Base-by-base conservation (phyloP, 2,113 vertebrate species). In the Opisthocomus hoazin region DNA sequence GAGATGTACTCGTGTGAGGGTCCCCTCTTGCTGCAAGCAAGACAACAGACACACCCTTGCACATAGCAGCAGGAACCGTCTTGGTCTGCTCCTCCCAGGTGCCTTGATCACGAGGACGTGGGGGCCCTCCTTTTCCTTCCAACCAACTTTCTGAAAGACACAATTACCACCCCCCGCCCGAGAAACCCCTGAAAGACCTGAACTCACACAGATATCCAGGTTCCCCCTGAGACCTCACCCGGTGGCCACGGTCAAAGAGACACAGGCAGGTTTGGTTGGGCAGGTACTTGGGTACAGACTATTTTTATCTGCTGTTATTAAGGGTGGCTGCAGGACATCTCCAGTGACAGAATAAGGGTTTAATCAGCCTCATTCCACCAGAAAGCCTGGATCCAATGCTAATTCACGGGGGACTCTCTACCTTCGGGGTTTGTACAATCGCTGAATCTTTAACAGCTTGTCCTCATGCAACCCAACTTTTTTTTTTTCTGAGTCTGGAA, bases 281-380 rank as follows among this genome's bases (percentile, higher is more conserved):
- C 64, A 34, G 22, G 30, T 3, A 1, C 41, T 66, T 39, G n/a
- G 5, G 17, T n/a, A 58, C 0, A 0, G n/a, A 50, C n/a, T 63
- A 4, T 43, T 65, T 87, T 60, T 56, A 37, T 27, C 48, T 73
- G 24, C 36, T 58, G 46, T 48, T 43, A 46, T 8, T 69, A 50
- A 56, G n/a, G 6, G 29, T 75, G 81, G 32, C 36, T 46, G 71
- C 19, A 54, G 50, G 54, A 58, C 32, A 51, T 4, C 77, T 64
- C 65, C 2, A 0, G n/a, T 58, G 54, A 54, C 46, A 77, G 53
- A 32, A 50, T 36, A 68, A 78, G 13, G 15, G 29, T 78, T 73
- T 64, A 37, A 79, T 73, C 65, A 85, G 26, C 53, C 23, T 63
- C 2, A 1, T 68, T 75, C 64, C 53, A 68, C 54, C 73, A 41